A percentile compares a stretch with the other conserved stretches of the same genome.
Evolutionary conservation across 2,113 vertebrate genomes (phyloP).

Genomic region (Dascyllus trimaculatus): DNA sequence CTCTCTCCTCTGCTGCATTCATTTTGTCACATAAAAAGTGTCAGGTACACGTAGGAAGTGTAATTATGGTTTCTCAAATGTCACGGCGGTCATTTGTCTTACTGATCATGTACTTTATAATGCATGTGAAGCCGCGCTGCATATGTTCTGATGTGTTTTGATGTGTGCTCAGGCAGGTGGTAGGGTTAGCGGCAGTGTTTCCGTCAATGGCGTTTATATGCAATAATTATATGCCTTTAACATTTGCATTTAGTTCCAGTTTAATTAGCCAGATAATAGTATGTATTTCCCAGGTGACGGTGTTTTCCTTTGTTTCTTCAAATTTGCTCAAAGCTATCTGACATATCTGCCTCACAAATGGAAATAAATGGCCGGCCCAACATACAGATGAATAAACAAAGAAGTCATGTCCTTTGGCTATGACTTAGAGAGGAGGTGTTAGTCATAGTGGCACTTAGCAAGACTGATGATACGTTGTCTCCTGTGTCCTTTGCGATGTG

Average conservation of each 20-base stretch:
- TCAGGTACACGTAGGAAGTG: constrained; percentile 61
- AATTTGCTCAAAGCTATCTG: constrained; percentile 64
- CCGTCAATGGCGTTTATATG: background rate
- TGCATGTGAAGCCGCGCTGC: constrained; percentile 6
- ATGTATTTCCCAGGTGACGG: constrained; percentile 61
- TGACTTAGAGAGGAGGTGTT: constrained; percentile 47
- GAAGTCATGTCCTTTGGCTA: constrained; percentile 58
- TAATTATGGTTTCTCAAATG: constrained; percentile 74
- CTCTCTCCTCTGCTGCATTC: constrained; percentile 41
- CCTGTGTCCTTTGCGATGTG: constrained; percentile 57
- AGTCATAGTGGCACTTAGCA: constrained; percentile 54
- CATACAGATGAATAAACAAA: constrained; percentile 70
- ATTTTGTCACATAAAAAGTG: constrained; percentile 70
- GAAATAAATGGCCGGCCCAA: constrained; percentile 69
- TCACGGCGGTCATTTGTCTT: constrained; percentile 68
- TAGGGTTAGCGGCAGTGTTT: background rate
- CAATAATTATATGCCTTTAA: constrained; percentile 3
- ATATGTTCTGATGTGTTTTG: constrained; percentile 19
- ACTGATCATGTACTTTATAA: constrained; percentile 45
- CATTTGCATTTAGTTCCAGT: constrained; percentile 45
- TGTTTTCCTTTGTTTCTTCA: constrained; percentile 65
- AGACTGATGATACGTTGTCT: constrained; percentile 64
- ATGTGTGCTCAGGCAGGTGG: constrained; percentile 15
- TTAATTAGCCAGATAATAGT: constrained; percentile 76
- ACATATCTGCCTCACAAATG: constrained; percentile 61